phyloP scores from a whole-genome alignment of 2,113 vertebrate species.

The Peromyscus maniculatus region DNA sequence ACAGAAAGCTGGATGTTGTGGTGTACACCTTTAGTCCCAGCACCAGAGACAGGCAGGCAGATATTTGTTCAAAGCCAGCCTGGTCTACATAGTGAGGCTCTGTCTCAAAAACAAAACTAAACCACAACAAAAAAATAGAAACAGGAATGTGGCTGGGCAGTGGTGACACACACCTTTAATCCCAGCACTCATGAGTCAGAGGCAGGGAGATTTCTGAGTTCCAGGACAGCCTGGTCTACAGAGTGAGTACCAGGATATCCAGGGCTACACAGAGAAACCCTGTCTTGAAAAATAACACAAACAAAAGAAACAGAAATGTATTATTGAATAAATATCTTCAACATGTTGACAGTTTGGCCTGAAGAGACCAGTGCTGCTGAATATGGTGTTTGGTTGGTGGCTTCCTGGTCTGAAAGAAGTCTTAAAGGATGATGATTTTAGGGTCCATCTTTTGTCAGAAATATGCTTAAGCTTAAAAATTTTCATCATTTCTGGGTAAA shows the following conservation, averaged over 20 bases:
- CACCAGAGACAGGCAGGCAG: too few relatives aligned
- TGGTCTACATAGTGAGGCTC: too few relatives aligned
- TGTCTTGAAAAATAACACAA: background rate
- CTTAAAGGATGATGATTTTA: slow-evolving; percentile 26
- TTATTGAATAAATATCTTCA: slow-evolving; percentile 23
- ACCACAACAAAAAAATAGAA: too few relatives aligned
- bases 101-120: too few relatives aligned
- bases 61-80: too few relatives aligned
- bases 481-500: slow-evolving; percentile 55
- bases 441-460: slow-evolving; percentile 30
- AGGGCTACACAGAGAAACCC: background rate
- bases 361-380: background rate
- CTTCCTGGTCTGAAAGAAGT: background rate
- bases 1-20: background rate
- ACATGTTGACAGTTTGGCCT: slow-evolving; percentile 18
- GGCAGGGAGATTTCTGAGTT: background rate
- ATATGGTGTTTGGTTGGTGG: slow-evolving; percentile 26
- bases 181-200: background rate
- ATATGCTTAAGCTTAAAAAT: slow-evolving; percentile 22
- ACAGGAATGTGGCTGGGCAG: too few relatives aligned
- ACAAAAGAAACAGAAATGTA: background rate
- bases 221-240: background rate
- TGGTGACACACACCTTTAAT: background rate
- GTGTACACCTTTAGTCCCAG: too few relatives aligned
- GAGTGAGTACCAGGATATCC: background rate